Conservation (phyloP, 2,113 vertebrate genomes). For the Gallinago undulata region DNA sequence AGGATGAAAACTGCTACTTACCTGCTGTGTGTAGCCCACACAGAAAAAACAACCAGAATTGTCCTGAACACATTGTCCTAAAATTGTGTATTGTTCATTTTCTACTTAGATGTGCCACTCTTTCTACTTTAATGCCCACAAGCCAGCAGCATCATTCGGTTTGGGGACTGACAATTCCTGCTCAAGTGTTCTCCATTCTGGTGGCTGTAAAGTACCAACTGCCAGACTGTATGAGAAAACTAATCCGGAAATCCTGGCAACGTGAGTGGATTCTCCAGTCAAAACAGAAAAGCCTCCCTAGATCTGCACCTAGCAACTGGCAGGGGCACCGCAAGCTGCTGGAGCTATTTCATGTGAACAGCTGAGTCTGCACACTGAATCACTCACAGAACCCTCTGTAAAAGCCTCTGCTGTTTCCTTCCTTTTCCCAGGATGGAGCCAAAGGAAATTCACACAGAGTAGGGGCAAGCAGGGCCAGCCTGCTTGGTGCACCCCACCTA, state of each 20-base stretch:
- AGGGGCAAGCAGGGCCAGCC: background rate
- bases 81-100: background rate
- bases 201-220: background rate
- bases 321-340: background rate
- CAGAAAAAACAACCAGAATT: background rate
- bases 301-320: slow-evolving; percentile 21
- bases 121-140: background rate
- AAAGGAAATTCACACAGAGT: background rate
- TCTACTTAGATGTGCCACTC: background rate
- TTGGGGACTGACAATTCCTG: background rate
- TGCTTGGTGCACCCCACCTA: background rate
- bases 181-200: background rate
- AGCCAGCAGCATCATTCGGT: background rate
- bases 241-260: slow-evolving; percentile 5
- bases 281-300: slow-evolving; percentile 31
- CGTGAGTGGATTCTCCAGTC: background rate
- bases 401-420: background rate
- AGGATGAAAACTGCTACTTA: background rate
- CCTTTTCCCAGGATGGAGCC: background rate
- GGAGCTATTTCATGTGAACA: background rate
- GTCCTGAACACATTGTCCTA: background rate
- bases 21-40: background rate
- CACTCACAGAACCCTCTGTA: background rate
- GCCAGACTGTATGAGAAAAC: background rate
- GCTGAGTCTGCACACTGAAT: background rate